Evolutionary conservation across 92 coral and sea anemone species (phyloP).

Genomic region (Epizoanthus illoricatus): DNA sequence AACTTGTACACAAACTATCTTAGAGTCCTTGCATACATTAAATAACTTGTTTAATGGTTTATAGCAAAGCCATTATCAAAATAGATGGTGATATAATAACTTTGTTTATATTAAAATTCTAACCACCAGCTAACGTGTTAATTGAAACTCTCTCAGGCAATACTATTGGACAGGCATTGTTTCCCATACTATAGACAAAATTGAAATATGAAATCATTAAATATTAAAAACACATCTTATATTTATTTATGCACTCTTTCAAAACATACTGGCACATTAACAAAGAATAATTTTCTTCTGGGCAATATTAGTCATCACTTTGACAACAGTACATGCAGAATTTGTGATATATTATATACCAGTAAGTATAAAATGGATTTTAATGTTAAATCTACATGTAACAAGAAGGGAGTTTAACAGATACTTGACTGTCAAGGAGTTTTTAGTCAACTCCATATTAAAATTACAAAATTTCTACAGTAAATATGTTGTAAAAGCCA

Average conservation of each 20-base stretch:
- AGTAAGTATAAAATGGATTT: no score
- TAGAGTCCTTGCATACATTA: constrained; percentile 67
- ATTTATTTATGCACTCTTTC: not conserved
- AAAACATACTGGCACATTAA: no score
- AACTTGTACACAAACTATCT: not conserved
- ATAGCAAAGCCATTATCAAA: not conserved
- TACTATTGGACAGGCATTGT: not conserved
- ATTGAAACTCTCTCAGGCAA: not conserved
- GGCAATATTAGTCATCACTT: no score
- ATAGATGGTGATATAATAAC: not conserved
- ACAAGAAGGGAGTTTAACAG: no score
- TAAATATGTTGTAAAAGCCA: no score
- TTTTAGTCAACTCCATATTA: no score
- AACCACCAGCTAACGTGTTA: constrained; percentile 44
- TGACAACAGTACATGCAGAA: no score
- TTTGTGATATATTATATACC: no score
- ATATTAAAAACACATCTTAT: not conserved
- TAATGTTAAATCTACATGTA: no score
- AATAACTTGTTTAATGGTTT: constrained; percentile 24
- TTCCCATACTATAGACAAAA: not conserved
- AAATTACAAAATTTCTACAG: no score
- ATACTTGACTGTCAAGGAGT: no score
- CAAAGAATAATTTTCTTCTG: no score
- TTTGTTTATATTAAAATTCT: constrained; percentile 34
- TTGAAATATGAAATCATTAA: not conserved